These are phyloP conservation scores for Agrotis ipsilon DNA, from an alignment of 2,888 invertebrate species.

Conservation along the genomic window DNA sequence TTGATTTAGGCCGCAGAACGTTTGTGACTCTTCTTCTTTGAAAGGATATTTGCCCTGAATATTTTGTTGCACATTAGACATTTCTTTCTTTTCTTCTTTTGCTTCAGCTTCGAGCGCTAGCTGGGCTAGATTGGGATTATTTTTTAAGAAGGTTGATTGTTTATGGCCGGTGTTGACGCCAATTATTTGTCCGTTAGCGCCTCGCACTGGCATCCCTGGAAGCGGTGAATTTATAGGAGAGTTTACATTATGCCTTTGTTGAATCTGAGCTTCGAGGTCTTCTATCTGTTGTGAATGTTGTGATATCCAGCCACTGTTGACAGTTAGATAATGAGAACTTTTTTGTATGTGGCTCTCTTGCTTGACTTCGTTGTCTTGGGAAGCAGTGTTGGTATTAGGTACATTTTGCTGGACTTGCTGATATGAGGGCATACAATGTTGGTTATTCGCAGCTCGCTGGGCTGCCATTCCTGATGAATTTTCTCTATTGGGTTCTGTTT, in stretches of 20 bases:
- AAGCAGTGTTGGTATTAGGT: conserved; percentile 69
- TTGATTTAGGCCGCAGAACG: conserved; percentile 87
- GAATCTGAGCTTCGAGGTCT: conserved; percentile 71
- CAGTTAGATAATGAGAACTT: conserved; percentile 87
- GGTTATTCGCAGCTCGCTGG: conserved; percentile 73
- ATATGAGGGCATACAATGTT: conserved; percentile 72
- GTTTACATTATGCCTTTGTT: conserved; percentile 75
- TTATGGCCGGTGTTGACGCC: conserved; percentile 89
- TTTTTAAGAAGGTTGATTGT: conserved; percentile 76
- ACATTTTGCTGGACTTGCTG: conserved; percentile 74
- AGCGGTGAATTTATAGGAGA: conserved; percentile 70
- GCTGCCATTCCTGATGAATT: conserved; percentile 74
- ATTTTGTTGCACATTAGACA: conserved; percentile 63
- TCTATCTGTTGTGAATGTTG: conserved; percentile 86
- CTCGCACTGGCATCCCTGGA: conserved; percentile 86
- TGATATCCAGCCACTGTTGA: conserved; percentile 88
- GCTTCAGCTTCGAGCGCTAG: conserved; percentile 72
- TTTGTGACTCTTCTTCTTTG: conserved; percentile 86
- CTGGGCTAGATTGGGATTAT: conserved; percentile 70
- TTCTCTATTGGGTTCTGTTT: conserved; percentile 78
- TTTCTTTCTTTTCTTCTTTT: conserved; percentile 82
- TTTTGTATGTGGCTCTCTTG: conserved; percentile 84
- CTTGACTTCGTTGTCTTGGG: conserved; percentile 79
- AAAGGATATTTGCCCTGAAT: conserved; percentile 73
- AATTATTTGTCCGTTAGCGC: conserved; percentile 92